Percentiles rank a stretch among this genome's conserved stretches.
phyloP scores from a whole-genome alignment of 2,797 vertebrate species.

The Ctenochaetus hawaiiensis region DNA sequence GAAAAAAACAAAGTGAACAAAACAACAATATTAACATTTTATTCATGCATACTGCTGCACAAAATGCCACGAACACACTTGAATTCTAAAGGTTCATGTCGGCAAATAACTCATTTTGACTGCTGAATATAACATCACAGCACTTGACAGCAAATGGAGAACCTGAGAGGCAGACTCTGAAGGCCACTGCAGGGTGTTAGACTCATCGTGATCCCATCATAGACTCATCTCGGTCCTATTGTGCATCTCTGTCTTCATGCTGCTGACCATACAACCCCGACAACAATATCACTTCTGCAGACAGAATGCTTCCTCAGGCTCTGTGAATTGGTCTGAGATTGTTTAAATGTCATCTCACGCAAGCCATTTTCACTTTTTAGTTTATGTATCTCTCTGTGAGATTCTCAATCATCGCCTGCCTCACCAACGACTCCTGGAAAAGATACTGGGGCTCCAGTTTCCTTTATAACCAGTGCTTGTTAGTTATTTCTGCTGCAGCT shows the following conservation, averaged over 20 bases:
- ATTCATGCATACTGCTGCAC: neutral
- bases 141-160: constrained; percentile 11
- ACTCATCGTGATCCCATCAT: neutral
- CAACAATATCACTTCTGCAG: neutral
- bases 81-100: neutral
- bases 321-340: neutral
- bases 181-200: neutral
- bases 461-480: neutral
- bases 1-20: constrained; percentile 21
- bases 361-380: constrained; percentile 5
- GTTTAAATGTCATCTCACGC: neutral
- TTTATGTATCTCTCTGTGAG: neutral
- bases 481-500: neutral
- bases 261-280: constrained; percentile 6
- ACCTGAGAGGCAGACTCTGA: neutral
- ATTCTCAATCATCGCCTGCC: neutral
- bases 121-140: neutral
- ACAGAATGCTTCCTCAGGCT: neutral
- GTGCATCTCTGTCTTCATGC: neutral
- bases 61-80: neutral
- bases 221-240: neutral
- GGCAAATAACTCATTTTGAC: neutral
- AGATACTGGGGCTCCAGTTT: neutral
- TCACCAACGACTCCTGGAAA: neutral
- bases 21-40: constrained; percentile 6